Evolutionary conservation across 2,797 vertebrate species (phyloP).

Genomic region (Gila robusta): DNA sequence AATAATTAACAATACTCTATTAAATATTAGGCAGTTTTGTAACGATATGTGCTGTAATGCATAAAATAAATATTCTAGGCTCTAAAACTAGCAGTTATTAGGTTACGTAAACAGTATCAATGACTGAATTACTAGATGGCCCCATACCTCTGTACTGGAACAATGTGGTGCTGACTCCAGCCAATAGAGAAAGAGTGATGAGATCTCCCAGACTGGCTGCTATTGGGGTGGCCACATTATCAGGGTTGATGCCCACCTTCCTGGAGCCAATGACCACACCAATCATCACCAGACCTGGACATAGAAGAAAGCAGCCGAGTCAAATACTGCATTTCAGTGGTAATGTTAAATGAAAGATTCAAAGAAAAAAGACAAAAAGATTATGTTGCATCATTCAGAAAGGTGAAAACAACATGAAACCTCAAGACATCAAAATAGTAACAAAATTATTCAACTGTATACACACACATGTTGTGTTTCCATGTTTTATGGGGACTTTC

Average conservation of each 20-base stretch:
- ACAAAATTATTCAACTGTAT: neutral
- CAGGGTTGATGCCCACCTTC: conserved; percentile 92
- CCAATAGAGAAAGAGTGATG: conserved; percentile 91
- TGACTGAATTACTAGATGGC: neutral
- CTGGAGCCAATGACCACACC: conserved; percentile 89
- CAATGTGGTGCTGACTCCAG: conserved; percentile 87
- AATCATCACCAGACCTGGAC: conserved; percentile 89
- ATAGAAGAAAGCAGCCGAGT: neutral
- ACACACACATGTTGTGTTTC: neutral
- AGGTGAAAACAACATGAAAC: neutral
- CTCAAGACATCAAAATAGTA: too few relatives aligned
- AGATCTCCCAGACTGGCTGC: conserved; percentile 95
- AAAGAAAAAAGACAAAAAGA: neutral
- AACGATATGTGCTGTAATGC: neutral
- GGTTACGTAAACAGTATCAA: neutral
- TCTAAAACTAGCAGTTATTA: neutral
- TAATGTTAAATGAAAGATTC: neutral
- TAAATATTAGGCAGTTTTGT: neutral
- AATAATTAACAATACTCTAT: neutral
- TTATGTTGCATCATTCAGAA: too few relatives aligned
- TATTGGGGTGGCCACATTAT: conserved; percentile 95
- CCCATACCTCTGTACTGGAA: conserved; percentile 84
- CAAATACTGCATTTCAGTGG: neutral
- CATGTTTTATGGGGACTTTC: neutral
- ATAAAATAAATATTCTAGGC: neutral